Percentiles rank a stretch among this genome's conserved stretches.
Evolutionary conservation across 1,140 invertebrate genomes (phyloP).

Genomic region (Lethocerus indicus): DNA sequence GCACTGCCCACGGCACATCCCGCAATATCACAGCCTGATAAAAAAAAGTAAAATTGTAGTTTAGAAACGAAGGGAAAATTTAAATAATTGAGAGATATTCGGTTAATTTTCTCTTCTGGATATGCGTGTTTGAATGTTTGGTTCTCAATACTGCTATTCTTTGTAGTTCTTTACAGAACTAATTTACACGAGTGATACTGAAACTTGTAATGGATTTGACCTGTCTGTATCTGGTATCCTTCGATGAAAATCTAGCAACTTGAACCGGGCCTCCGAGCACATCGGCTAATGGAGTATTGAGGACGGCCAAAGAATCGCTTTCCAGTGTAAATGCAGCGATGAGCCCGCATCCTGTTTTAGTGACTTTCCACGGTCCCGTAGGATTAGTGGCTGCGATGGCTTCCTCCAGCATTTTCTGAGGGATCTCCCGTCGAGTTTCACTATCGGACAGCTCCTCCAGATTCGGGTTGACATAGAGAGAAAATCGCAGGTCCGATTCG

Average conservation of each 20-base stretch:
- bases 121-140: background rate
- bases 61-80: background rate
- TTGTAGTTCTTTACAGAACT: background rate
- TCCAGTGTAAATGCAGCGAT: slow-evolving; percentile 25
- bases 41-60: background rate
- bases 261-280: slow-evolving; percentile 27
- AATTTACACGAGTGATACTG: no score
- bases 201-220: no score
- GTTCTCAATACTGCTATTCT: background rate
- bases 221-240: slow-evolving; percentile 23
- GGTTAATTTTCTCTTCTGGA: background rate
- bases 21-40: slow-evolving; percentile 24
- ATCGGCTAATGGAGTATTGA: slow-evolving; percentile 22
- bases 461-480: slow-evolving; percentile 12
- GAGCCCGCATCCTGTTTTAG: slow-evolving; percentile 26
- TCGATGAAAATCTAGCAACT: slow-evolving; percentile 28
- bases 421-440: slow-evolving; percentile 15
- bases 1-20: slow-evolving; percentile 31
- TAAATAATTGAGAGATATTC: no score
- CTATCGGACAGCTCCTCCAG: background rate
- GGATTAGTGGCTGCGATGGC: slow-evolving; percentile 23
- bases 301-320: slow-evolving; percentile 25
- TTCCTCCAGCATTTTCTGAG: slow-evolving; percentile 22
- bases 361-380: slow-evolving; percentile 23
- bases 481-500: slow-evolving; percentile 9